phyloP scores from a whole-genome alignment of 2,113 vertebrate species.

The Atherinomorus stipes region DNA sequence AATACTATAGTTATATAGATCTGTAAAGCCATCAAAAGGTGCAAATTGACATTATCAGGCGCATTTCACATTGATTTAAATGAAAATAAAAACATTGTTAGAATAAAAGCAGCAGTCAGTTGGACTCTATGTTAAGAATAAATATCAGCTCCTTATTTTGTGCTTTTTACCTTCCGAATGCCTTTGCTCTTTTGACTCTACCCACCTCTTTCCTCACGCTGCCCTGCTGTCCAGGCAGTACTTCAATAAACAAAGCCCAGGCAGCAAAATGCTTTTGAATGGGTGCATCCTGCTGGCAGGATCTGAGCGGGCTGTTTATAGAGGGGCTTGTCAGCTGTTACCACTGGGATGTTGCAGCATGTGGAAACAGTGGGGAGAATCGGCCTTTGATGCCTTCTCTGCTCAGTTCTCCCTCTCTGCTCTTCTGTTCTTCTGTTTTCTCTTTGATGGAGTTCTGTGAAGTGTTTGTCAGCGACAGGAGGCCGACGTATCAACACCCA shows the following conservation, averaged over 20 bases:
- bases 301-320: slow-evolving; percentile 80
- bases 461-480: slow-evolving; percentile 76
- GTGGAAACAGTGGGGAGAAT: slow-evolving; percentile 77
- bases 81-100: not conserved
- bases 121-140: not conserved
- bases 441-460: slow-evolving; percentile 79
- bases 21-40: not conserved
- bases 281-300: slow-evolving; percentile 77
- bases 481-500: slow-evolving; percentile 69
- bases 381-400: slow-evolving; percentile 72
- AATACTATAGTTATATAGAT: too few species aligned
- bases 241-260: slow-evolving; percentile 78
- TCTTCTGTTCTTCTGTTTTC: slow-evolving; percentile 51
- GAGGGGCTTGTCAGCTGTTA: slow-evolving; percentile 81
- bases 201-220: slow-evolving; percentile 24
- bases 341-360: slow-evolving; percentile 77
- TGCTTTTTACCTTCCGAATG: slow-evolving; percentile 4
- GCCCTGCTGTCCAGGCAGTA: slow-evolving; percentile 67
- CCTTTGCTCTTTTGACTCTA: not conserved
- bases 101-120: not conserved
- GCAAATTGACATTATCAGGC: not conserved
- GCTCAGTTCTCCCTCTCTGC: slow-evolving; percentile 47
- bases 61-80: not conserved
- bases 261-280: slow-evolving; percentile 71
- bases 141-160: not conserved